Base-by-base conservation (phyloP, 92 coral and sea anemone species). In the Blastomussa wellsi region DNA sequence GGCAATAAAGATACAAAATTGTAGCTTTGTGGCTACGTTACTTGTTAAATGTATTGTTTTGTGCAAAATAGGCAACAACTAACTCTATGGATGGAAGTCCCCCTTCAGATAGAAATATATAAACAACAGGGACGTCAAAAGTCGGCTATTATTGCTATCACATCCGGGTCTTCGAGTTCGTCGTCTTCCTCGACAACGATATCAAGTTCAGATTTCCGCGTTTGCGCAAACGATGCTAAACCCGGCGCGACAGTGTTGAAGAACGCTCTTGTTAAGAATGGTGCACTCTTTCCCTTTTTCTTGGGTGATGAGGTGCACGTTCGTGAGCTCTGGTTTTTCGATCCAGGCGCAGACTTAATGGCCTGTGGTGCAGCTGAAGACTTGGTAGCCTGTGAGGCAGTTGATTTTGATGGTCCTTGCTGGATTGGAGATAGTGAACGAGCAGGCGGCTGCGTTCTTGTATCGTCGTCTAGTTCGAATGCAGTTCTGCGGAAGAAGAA, bases 221-320 rank as follows among this genome's bases (percentile, higher is more conserved):
- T 36, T 4, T 86, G 74, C 62, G 94, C 97, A 74, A 94, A 93
- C 13, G 94, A 90, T 22, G 89, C 84, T 32, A 92, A 80, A 4
- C 95, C 95, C 26, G 98, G 98, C 41, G 92, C 95, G 29, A 94
- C 93, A 33, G 98, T 87, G 71, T 90, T 92, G 72, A 92, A 89
- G 69, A 94, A 88, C 19, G 98, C 95, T 81, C 77, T 92, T 29
- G 92, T 85, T 67, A 94, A 77, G 38, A 91, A 77, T 16, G 89
- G 84, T 67, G 82, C 11, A 1, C 41, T n/a, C 82, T 88, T 93
- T 76, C 75, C 57, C 36, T 78, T 31, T 1, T 14, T 9, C 44
- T 74, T 83, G 22, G 71, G 70, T 1, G 17, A 0, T 35, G 66
- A 78, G 42, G 51, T 71, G 24, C 16, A n/a, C 17, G 9, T 19